Base-by-base conservation (phyloP, 92 coral and sea anemone genomes). In the Plumapathes pennacea region DNA sequence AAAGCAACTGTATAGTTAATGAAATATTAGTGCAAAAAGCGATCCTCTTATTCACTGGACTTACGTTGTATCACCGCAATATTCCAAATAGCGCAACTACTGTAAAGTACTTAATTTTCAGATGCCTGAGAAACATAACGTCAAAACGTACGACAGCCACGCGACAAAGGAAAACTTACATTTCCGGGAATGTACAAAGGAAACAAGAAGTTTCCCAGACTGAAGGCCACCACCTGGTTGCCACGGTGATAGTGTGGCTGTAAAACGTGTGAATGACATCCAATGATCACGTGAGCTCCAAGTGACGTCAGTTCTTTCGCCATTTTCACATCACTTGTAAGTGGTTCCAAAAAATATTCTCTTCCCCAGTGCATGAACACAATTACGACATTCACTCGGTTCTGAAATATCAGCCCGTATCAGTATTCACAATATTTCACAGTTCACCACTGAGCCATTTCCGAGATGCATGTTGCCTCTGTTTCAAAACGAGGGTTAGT, bases 201-300 rank as follows among this genome's bases (percentile, higher is more conserved):
- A 56, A 82, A 82, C 56, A 82, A 36, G 52, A 87, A 82, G 70
- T 87, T 81, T 14, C 96, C 96, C 48, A 82, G 63, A 50, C 96
- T 82, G 61, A 70, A 87, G 9, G 86, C 86, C 19, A 76, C 67
- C 8, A 82, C 51, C 10, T 74, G 54, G 65, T 54, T 46, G 46
- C 48, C 44, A 42, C 32, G 30, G 43, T 46, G 26, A 21, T 42
- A 57, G 58, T 82, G 86, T 10, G 54, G 64, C 32, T 87, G 89
- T 0, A 82, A 69, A 7, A 73, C 78, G 60, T 87, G 89, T 17
- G 89, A 71, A 37, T 87, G 96, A 13, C 71, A 53, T 15, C 95
- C 95, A 21, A 86, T 72, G 38, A 86, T 54, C 30, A 77, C 38
- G 2, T 78, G 69, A 1, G 60, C 96, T 3, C 96, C 89, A 12